Evolutionary conservation across 2,888 invertebrate genomes (phyloP).

Genomic region (Dexiosoma caninum): DNA sequence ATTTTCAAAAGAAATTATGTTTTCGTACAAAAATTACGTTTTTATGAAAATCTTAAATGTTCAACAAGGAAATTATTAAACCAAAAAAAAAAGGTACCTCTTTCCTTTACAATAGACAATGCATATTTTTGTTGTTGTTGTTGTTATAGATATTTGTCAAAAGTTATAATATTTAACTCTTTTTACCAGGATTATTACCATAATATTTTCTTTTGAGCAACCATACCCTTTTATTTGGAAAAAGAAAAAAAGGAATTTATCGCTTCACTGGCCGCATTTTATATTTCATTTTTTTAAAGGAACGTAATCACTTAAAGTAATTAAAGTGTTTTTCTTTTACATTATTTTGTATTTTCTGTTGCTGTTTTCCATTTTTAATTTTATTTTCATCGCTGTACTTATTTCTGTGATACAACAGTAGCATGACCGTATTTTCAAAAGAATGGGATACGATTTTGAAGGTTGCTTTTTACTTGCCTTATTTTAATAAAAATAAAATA

Average conservation of each 20-base stretch:
- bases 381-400: neutral
- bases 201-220: too few relatives aligned
- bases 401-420: neutral
- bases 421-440: too few relatives aligned
- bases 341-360: conserved; percentile 4
- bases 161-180: too few relatives aligned
- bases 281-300: conserved; percentile 65
- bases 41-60: too few relatives aligned
- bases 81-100: too few relatives aligned
- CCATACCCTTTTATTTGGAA: neutral
- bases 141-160: too few relatives aligned
- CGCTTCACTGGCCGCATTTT: conserved; percentile 61
- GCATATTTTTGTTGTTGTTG: too few relatives aligned
- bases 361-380: neutral
- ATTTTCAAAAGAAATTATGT: too few relatives aligned
- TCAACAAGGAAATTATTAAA: too few relatives aligned
- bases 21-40: too few relatives aligned
- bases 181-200: too few relatives aligned
- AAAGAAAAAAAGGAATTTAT: conserved; percentile 56
- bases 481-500: neutral
- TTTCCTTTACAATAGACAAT: too few relatives aligned
- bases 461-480: conserved; percentile 13
- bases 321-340: conserved; percentile 56
- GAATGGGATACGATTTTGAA: conserved; percentile 34
- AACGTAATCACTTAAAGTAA: conserved; percentile 66